Percentiles rank a stretch among this genome's conserved stretches.
phyloP scores from a whole-genome alignment of 2,113 vertebrate species.

The Lycaon pictus region DNA sequence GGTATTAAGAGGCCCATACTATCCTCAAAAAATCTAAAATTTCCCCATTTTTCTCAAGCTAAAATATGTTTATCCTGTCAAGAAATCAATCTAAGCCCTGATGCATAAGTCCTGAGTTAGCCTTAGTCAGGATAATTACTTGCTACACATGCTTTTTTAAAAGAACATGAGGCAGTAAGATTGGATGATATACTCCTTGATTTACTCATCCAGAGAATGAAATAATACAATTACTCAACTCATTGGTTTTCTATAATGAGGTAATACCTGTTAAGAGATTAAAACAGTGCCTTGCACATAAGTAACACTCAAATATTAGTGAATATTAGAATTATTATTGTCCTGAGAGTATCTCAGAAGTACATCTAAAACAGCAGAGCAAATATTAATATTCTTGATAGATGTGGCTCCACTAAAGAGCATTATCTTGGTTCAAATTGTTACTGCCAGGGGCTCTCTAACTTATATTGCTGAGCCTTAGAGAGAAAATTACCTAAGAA shows the following conservation, averaged over 20 bases:
- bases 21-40: conserved; percentile 7
- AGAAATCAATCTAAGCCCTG: background rate
- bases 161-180: background rate
- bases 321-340: background rate
- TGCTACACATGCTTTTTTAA: background rate
- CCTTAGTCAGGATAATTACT: background rate
- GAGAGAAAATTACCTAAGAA: background rate
- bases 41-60: conserved; percentile 5
- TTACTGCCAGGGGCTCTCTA: background rate
- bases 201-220: conserved; percentile 36
- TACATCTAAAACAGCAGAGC: background rate
- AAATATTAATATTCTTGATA: background rate
- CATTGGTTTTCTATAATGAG: background rate
- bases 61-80: background rate
- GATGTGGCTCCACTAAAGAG: background rate
- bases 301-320: background rate
- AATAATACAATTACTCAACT: conserved; percentile 29
- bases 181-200: background rate
- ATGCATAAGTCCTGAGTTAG: background rate
- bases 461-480: background rate
- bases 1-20: background rate
- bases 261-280: background rate
- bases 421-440: background rate
- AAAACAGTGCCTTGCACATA: background rate
- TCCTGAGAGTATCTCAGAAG: background rate